A percentile compares a stretch with the other conserved stretches of the same genome.
These are phyloP conservation scores for Sebastes matsubarae DNA, from an alignment of 2,797 vertebrate species.

Conservation along the genomic window DNA sequence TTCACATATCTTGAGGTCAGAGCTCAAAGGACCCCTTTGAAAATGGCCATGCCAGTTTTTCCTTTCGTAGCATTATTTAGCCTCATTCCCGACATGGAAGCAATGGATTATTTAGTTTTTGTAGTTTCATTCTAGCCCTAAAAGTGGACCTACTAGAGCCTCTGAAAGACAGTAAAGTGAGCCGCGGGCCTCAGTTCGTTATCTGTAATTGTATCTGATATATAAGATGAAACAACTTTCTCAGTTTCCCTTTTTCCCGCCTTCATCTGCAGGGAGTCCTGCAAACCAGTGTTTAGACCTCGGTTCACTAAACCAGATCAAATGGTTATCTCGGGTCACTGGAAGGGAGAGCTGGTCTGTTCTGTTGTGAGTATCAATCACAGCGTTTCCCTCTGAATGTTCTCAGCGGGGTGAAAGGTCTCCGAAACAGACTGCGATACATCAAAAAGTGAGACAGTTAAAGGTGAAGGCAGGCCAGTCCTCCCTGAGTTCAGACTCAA, in stretches of 20 bases:
- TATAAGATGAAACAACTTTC: neutral
- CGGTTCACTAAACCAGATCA: conserved; percentile 12
- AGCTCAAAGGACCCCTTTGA: too few relatives aligned
- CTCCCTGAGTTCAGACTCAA: neutral
- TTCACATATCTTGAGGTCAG: too few relatives aligned
- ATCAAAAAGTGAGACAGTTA: neutral
- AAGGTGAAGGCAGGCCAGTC: conserved; percentile 9
- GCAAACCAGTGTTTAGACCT: neutral
- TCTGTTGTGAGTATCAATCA: neutral
- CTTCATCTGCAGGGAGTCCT: neutral
- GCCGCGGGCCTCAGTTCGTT: neutral
- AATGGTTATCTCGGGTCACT: neutral
- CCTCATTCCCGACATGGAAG: too few relatives aligned
- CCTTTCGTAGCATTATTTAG: too few relatives aligned
- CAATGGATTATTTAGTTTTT: too few relatives aligned
- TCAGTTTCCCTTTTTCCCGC: neutral
- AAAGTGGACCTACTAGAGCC: too few relatives aligned
- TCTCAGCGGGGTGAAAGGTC: neutral
- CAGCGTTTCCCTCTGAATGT: neutral
- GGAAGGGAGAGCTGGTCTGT: neutral
- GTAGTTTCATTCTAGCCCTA: too few relatives aligned
- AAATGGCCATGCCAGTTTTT: too few relatives aligned
- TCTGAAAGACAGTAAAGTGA: too few relatives aligned
- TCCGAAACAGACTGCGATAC: neutral
- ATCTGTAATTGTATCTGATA: neutral